Conservation (phyloP, 1,140 invertebrate species). For the Ooceraea biroi region DNA sequence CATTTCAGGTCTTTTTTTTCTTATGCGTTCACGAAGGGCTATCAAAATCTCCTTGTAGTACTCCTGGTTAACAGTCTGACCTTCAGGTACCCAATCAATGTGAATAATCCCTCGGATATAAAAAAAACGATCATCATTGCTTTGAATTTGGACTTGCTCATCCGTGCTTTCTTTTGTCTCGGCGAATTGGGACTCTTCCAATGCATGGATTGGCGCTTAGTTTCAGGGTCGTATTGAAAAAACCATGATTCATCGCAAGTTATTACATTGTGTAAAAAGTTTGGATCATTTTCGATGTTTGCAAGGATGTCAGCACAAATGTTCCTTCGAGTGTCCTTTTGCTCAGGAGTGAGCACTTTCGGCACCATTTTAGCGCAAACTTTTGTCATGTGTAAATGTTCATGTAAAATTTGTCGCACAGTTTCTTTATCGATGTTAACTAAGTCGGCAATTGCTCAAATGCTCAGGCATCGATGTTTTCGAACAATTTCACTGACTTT, state of each 20-base stretch:
- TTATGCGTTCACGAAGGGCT: conserved; percentile 61
- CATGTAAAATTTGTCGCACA: conserved; percentile 28
- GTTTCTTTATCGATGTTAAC: conserved; percentile 22
- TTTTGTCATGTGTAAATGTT: conserved; percentile 9
- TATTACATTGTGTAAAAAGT: conserved; percentile 64
- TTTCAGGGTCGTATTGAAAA: conserved; percentile 75
- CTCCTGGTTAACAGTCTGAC: too few relatives aligned
- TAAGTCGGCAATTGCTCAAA: too few relatives aligned
- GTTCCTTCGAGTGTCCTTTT: conserved; percentile 16
- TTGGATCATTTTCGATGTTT: background rate
- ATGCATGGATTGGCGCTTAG: conserved; percentile 74
- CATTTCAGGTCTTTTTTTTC: too few relatives aligned
- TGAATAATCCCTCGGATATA: background rate
- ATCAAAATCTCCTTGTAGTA: too few relatives aligned
- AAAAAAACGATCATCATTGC: conserved; percentile 15
- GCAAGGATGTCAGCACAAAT: background rate
- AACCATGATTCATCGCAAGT: conserved; percentile 76
- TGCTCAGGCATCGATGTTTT: too few relatives aligned
- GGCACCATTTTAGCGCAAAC: conserved; percentile 1
- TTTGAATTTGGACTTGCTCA: conserved; percentile 52
- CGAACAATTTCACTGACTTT: too few relatives aligned
- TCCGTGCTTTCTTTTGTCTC: background rate
- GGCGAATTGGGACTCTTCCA: conserved; percentile 55
- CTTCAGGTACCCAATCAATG: conserved; percentile 73
- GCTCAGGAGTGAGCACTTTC: too few relatives aligned